phyloP scores from a whole-genome alignment of 2,113 vertebrate species.

The Leucoraja erinaceus region DNA sequence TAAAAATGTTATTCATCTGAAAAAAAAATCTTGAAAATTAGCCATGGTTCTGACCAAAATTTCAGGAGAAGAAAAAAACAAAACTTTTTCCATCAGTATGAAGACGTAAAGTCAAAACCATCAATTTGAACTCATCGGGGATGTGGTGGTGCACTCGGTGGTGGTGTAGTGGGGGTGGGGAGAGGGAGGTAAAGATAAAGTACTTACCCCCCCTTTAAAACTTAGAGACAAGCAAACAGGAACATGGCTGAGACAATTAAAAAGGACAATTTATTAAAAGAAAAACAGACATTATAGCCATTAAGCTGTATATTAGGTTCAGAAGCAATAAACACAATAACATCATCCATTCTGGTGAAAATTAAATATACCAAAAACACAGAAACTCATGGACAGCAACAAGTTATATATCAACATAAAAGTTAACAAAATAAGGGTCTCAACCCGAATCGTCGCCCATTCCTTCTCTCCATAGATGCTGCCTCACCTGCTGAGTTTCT shows the following conservation, averaged over 20 bases:
- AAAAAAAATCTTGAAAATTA: not conserved
- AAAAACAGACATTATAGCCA: not conserved
- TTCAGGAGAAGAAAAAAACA: not conserved
- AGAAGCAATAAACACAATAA: not conserved
- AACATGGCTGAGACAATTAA: constrained; percentile 21
- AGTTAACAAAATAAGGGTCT: not conserved
- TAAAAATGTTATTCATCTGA: not conserved
- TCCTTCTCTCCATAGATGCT: too few relatives aligned
- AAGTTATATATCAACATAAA: not conserved
- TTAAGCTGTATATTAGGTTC: not conserved
- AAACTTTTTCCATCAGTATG: not conserved
- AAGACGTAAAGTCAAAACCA: not conserved
- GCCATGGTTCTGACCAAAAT: not conserved
- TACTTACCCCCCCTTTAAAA: constrained; percentile 8
- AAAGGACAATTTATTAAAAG: constrained; percentile 10
- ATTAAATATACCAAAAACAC: not conserved
- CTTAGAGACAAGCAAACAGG: not conserved
- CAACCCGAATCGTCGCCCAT: too few relatives aligned
- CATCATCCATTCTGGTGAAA: not conserved
- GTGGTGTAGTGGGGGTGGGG: not conserved
- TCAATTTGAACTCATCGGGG: not conserved
- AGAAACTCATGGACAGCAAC: not conserved
- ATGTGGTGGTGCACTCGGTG: too few relatives aligned
- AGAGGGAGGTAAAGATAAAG: not conserved
- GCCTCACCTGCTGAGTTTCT: too few relatives aligned